Evolutionary conservation across 2,888 invertebrate species (phyloP).

Genomic region (Nasonia oneida): DNA sequence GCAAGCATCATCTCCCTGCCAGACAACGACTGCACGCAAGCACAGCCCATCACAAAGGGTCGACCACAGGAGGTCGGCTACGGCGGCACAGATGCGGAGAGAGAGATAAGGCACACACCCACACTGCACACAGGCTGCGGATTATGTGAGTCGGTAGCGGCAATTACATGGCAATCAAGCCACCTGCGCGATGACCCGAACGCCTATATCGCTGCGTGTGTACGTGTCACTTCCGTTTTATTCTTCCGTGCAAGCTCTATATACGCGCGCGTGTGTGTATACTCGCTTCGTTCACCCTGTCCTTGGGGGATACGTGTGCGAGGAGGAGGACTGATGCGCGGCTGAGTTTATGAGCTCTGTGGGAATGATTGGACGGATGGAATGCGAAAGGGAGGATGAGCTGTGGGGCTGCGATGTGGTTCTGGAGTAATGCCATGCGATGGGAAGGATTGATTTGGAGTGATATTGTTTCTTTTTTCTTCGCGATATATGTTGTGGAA

Average conservation of each 20-base stretch:
- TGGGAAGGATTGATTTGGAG: neutral
- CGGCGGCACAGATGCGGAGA: neutral
- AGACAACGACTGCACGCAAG: neutral
- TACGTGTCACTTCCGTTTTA: constrained; percentile 6
- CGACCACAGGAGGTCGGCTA: neutral
- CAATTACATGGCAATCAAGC: constrained; percentile 58
- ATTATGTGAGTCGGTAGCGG: constrained; percentile 25
- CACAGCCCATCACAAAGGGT: neutral
- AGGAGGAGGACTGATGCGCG: neutral
- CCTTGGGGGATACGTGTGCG: neutral
- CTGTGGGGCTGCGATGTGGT: neutral
- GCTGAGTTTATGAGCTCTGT: neutral
- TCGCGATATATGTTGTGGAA: neutral
- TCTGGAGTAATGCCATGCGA: neutral
- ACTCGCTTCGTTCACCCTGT: neutral
- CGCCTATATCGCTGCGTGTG: neutral
- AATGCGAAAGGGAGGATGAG: neutral
- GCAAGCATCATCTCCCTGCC: neutral
- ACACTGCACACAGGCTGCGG: neutral
- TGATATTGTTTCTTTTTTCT: neutral
- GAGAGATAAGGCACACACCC: neutral
- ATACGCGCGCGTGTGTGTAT: neutral
- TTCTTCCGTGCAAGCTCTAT: neutral
- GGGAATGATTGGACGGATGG: neutral
- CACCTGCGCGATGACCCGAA: constrained; percentile 41